phyloP scores from a whole-genome alignment of 2,888 invertebrate genomes.

The Xylota sylvarum region DNA sequence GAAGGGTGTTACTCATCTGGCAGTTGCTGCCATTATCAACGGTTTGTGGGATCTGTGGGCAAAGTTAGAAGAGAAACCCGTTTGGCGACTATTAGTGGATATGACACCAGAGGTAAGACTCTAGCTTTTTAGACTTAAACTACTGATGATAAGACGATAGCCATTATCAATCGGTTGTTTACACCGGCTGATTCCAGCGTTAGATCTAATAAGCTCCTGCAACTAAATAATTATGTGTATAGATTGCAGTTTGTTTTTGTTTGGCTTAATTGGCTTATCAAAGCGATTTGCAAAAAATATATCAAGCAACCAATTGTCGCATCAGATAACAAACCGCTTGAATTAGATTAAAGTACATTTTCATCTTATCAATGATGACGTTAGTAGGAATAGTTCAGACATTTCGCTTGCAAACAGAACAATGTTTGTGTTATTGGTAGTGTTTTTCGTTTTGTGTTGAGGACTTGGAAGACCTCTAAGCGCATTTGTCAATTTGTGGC shows the following conservation, averaged over 20 bases:
- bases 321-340: neutral
- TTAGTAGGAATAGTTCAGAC: neutral
- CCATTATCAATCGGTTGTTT: slow-evolving; percentile 8
- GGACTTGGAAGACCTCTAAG: too few relatives aligned
- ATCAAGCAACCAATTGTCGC: neutral
- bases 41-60: slow-evolving; percentile 97
- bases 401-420: neutral
- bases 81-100: slow-evolving; percentile 94
- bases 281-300: slow-evolving; percentile 5
- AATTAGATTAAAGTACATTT: slow-evolving; percentile 7
- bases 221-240: neutral
- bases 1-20: slow-evolving; percentile 95
- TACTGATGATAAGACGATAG: neutral
- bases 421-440: neutral
- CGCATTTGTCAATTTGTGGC: too few relatives aligned
- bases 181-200: slow-evolving; percentile 1
- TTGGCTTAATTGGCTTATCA: slow-evolving; percentile 20
- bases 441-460: too few relatives aligned
- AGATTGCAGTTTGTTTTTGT: neutral
- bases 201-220: neutral
- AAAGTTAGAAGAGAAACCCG: slow-evolving; percentile 91
- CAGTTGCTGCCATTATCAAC: slow-evolving; percentile 94
- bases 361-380: neutral
- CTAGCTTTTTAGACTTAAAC: neutral
- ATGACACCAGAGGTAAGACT: slow-evolving; percentile 90